Evolutionary conservation across 2,888 invertebrate genomes (phyloP).

Genomic region (Zootermopsis nevadensis): DNA sequence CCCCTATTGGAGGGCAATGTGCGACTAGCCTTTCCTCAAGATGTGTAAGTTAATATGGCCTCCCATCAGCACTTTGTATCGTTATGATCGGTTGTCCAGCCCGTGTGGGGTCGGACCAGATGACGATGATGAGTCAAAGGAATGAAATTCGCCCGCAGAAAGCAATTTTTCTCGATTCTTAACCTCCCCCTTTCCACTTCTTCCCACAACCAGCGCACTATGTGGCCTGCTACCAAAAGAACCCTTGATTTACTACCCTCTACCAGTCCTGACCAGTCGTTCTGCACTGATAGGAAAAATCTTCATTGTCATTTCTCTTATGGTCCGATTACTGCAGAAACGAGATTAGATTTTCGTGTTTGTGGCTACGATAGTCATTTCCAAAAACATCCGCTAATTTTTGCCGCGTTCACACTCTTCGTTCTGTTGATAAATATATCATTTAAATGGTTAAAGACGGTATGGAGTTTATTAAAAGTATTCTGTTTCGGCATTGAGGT

Average conservation of each 20-base stretch:
- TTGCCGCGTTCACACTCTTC: neutral
- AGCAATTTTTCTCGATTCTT: conserved; percentile 10
- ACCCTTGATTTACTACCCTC: conserved; percentile 28
- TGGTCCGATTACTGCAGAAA: conserved; percentile 37
- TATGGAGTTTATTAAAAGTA: too few relatives aligned
- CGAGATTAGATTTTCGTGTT: conserved; percentile 27
- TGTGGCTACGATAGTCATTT: neutral
- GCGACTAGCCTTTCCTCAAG: too few relatives aligned
- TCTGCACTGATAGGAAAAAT: conserved; percentile 33
- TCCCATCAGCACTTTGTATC: conserved; percentile 9
- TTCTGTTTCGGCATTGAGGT: too few relatives aligned
- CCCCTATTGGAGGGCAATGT: too few relatives aligned
- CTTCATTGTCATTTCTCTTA: conserved; percentile 46
- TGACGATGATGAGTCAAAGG: conserved; percentile 12
- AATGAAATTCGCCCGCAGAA: conserved; percentile 4
- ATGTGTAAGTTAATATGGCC: too few relatives aligned
- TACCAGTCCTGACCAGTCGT: conserved; percentile 16
- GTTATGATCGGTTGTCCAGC: neutral
- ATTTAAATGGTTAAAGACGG: too few relatives aligned
- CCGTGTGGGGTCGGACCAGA: conserved; percentile 14
- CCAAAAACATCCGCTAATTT: neutral
- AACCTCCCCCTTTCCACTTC: neutral
- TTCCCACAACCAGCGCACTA: neutral
- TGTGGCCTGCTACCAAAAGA: neutral
- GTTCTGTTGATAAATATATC: neutral